Base-by-base conservation (phyloP, 2,888 invertebrate genomes). In the Cephus pygmeus region DNA sequence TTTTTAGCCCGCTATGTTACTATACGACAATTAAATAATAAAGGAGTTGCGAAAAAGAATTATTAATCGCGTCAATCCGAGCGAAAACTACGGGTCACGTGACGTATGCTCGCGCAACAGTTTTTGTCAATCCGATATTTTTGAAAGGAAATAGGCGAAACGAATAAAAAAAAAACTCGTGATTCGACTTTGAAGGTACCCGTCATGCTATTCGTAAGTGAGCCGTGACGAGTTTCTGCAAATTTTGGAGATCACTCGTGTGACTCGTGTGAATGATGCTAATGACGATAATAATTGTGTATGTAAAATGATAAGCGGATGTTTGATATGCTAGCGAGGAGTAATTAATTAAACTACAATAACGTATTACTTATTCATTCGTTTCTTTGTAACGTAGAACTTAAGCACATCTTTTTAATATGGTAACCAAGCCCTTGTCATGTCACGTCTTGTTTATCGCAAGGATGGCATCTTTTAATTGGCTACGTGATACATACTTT, bases 351-450 rank as follows among this genome's bases (percentile, higher is more conserved):
- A 31, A 33, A 40, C n/a, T 34, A 74, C n/a, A 74, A 82, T 82
- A 85, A 85, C 83, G 83, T 85, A 84, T 84, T 83, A 84, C 81
- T 83, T 84, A 77, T 87, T 85, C 86, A 87, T 85, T 86, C 83
- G 82, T 84, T 81, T 87, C 83, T 84, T 83, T 85, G 79, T 85
- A 88, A 82, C 77, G 81, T 88, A 87, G 83, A 82, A 80, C 79
- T 83, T 85, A 84, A 85, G 84, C 69, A 76, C 69, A 73, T 76
- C 75, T 78, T 73, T 75, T n/a, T 75, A 75, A 73, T 83, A 79
- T 82, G 83, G 34, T 82, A 81, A 79, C 34, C 75, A 78, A 77
- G 77, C 80, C 79, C 79, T 81, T 79, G 76, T 84, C 82, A 85
- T 31, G 56, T 85, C 81, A 81, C 78, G 77, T 78, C 84, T 85